phyloP scores from a whole-genome alignment of 2,113 vertebrate species.

The Ceratotherium simum region DNA sequence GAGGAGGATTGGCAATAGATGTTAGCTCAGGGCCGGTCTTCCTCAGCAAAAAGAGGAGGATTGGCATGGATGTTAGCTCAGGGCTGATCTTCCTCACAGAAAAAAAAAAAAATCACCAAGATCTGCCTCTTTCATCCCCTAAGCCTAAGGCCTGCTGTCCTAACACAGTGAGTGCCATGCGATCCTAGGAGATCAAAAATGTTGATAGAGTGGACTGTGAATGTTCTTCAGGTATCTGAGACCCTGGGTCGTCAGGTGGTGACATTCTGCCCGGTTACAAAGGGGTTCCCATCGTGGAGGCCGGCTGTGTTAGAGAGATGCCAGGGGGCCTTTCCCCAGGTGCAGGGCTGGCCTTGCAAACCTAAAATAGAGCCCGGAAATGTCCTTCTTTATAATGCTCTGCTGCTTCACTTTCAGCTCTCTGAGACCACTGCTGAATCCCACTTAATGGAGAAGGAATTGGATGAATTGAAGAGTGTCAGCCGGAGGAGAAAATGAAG shows the following conservation, averaged over 20 bases:
- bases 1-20: no score
- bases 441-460: slow-evolving; percentile 95
- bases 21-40: no score
- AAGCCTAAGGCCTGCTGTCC: background rate
- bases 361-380: background rate
- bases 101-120: no score
- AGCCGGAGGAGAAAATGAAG: slow-evolving; percentile 91
- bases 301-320: background rate
- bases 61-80: no score
- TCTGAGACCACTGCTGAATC: slow-evolving; percentile 94
- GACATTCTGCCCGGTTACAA: background rate
- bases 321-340: background rate
- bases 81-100: background rate
- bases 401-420: slow-evolving; percentile 85
- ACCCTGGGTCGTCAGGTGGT: background rate
- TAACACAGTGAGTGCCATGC: fast-evolving
- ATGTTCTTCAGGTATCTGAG: background rate
- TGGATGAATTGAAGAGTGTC: slow-evolving; percentile 93
- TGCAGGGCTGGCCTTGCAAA: background rate
- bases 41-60: no score
- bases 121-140: background rate
- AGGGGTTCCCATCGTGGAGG: background rate
- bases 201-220: no score
- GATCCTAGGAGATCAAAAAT: background rate
- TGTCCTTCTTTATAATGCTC: background rate